Conservation (phyloP, 1,140 invertebrate genomes). For the Amphibalanus amphitrite region DNA sequence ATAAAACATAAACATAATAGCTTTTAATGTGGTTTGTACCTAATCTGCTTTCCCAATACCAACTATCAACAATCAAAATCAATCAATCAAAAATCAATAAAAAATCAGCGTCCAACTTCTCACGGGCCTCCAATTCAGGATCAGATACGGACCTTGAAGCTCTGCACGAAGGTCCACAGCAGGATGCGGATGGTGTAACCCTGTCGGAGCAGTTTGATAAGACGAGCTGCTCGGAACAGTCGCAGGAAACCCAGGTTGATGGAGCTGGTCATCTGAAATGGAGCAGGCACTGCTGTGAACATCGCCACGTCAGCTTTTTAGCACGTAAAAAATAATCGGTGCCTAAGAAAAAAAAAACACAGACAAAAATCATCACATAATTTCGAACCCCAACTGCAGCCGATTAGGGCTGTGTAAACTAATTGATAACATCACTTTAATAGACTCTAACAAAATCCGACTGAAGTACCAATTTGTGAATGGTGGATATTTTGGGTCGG, state of each 20-base stretch:
- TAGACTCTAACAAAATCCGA: too few relatives aligned
- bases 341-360: too few relatives aligned
- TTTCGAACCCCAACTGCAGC: too few relatives aligned
- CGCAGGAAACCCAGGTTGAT: conserved; percentile 97
- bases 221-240: conserved; percentile 92
- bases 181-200: conserved; percentile 99
- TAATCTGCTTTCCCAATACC: background rate
- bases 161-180: conserved; percentile 99
- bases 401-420: too few relatives aligned
- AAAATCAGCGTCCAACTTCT: background rate
- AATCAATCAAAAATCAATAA: conserved; percentile 6
- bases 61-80: background rate
- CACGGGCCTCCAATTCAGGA: background rate
- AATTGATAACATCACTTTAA: too few relatives aligned
- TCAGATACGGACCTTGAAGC: conserved; percentile 85
- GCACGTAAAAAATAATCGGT: too few relatives aligned
- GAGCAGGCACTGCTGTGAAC: too few relatives aligned
- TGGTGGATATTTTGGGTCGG: too few relatives aligned
- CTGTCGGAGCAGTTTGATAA: conserved; percentile 97
- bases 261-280: conserved; percentile 48
- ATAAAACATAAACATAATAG: conserved; percentile 7
- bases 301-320: too few relatives aligned
- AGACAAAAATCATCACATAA: too few relatives aligned
- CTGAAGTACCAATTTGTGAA: too few relatives aligned
- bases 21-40: background rate